These are phyloP conservation scores for Meandrina meandrites DNA, from an alignment of 92 coral and sea anemone genomes.

Conservation along the genomic window DNA sequence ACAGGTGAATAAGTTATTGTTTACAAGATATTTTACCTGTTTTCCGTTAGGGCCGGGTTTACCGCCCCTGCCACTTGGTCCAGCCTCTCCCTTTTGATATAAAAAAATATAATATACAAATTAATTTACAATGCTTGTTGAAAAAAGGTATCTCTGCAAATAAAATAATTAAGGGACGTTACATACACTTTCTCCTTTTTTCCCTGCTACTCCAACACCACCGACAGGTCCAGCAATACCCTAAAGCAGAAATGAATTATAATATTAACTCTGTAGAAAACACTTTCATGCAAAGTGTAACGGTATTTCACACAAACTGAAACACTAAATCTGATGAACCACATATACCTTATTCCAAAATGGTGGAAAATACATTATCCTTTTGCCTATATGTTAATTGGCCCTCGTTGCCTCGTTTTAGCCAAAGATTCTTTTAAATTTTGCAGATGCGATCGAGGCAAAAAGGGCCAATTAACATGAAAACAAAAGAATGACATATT, in stretches of 20 bases:
- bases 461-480: no score
- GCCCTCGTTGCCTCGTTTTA: no score
- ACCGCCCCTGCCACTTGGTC: constrained; percentile 30
- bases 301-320: background rate
- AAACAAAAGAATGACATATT: no score
- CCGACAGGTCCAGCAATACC: constrained; percentile 23
- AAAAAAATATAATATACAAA: background rate
- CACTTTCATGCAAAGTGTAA: no score
- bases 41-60: constrained; percentile 28
- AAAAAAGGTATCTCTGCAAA: background rate
- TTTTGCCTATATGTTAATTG: no score
- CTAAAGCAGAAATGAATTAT: constrained; percentile 1
- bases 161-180: background rate
- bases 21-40: constrained; percentile 11
- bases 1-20: background rate
- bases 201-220: constrained; percentile 18
- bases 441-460: no score
- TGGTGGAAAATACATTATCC: no score
- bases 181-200: constrained; percentile 36
- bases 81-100: constrained; percentile 22
- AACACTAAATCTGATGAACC: no score
- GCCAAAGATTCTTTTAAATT: no score
- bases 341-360: no score
- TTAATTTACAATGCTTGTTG: background rate
- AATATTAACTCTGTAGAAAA: background rate